These are phyloP conservation scores for Buphagus erythrorhynchus DNA, from an alignment of 2,797 vertebrate genomes.

Conservation along the genomic window DNA sequence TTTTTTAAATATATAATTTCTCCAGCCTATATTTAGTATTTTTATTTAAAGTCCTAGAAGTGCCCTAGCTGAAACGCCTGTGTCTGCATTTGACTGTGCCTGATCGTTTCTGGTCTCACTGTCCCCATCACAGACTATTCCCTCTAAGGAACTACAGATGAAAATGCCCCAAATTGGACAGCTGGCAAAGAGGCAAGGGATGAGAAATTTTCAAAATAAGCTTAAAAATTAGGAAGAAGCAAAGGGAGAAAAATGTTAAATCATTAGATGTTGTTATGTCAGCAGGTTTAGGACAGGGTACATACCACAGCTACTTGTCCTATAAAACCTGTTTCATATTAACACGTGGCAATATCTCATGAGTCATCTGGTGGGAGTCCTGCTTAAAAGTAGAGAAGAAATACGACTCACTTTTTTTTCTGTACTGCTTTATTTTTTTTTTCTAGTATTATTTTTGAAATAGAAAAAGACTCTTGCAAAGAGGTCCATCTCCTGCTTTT, in stretches of 20 bases:
- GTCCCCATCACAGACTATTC: not conserved
- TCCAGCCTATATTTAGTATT: conserved; percentile 46
- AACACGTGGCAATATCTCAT: not conserved
- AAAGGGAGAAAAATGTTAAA: not conserved
- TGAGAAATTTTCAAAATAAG: not conserved
- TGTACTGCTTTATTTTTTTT: not conserved
- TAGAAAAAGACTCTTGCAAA: not conserved
- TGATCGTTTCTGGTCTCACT: not conserved
- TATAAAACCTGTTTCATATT: not conserved
- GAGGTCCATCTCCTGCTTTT: not conserved
- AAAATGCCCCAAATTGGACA: not conserved
- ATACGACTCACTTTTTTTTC: not conserved
- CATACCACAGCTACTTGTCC: not conserved
- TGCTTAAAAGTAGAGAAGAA: not conserved
- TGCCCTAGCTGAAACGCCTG: not conserved
- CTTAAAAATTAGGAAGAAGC: not conserved
- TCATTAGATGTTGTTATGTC: not conserved
- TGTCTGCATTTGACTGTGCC: not conserved
- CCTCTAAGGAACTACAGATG: not conserved
- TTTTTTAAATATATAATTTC: not conserved
- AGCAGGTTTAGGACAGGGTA: not conserved
- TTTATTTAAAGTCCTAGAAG: conserved; percentile 52
- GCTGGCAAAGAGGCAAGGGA: fast-evolving
- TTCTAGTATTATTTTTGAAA: not conserved
- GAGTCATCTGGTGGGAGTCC: not conserved